A percentile compares a stretch with the other conserved stretches of the same genome.
phyloP scores from a whole-genome alignment of 2,888 invertebrate species.

The Eilema depressum region DNA sequence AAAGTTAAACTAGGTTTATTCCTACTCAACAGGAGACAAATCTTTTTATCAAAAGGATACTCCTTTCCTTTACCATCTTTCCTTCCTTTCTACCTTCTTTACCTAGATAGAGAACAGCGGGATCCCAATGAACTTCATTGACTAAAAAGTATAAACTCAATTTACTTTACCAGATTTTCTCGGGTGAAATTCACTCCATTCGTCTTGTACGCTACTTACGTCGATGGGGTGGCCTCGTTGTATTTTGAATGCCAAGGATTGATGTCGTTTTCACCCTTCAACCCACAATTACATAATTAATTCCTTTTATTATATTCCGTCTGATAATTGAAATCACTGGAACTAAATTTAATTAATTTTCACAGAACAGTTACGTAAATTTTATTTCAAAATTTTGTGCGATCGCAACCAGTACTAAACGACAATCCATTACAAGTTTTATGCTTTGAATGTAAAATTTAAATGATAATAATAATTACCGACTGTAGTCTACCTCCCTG shows the following conservation, averaged over 20 bases:
- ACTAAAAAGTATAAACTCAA: background rate
- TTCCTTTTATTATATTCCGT: constrained; percentile 17
- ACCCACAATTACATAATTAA: constrained; percentile 17
- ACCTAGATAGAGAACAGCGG: no score
- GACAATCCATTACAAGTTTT: constrained; percentile 30
- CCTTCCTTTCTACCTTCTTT: no score
- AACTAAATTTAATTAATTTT: constrained; percentile 42
- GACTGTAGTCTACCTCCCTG: no score
- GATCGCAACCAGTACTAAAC: constrained; percentile 15
- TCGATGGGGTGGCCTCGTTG: background rate
- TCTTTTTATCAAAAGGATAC: no score
- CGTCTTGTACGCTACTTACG: background rate
- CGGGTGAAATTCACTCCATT: background rate
- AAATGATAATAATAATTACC: constrained; percentile 17
- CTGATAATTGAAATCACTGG: constrained; percentile 30
- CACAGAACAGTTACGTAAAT: constrained; percentile 31
- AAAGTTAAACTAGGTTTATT: no score
- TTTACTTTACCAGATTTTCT: background rate
- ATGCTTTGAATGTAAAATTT: constrained; percentile 22
- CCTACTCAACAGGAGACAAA: no score
- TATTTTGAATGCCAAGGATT: background rate
- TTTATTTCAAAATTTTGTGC: constrained; percentile 25
- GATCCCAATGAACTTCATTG: no score
- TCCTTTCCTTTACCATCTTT: no score
- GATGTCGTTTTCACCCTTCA: background rate